Evolutionary conservation across 1,140 invertebrate genomes (phyloP).

Genomic region (Lepidurus apus): DNA sequence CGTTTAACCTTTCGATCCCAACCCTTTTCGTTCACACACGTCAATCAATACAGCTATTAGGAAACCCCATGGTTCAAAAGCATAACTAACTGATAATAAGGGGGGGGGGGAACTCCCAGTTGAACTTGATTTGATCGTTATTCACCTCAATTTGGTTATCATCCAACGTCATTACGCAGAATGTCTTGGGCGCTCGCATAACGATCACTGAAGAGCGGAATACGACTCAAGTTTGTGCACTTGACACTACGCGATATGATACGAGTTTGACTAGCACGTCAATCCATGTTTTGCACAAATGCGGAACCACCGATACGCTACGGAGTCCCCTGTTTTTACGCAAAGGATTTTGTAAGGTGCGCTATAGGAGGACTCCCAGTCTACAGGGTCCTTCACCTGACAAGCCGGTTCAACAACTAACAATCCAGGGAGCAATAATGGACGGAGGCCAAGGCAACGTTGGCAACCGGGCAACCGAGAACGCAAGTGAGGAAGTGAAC

Average conservation of each 20-base stretch:
- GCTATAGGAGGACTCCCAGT: neutral
- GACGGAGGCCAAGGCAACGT: neutral
- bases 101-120: too few relatives aligned
- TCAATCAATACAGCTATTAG: too few relatives aligned
- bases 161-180: slow-evolving; percentile 2
- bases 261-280: too few relatives aligned
- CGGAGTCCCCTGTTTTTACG: too few relatives aligned
- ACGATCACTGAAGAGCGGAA: neutral
- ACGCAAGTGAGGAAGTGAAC: slow-evolving; percentile 12
- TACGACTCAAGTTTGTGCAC: too few relatives aligned
- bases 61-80: too few relatives aligned
- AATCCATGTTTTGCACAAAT: too few relatives aligned
- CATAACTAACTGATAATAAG: too few relatives aligned
- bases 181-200: neutral
- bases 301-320: neutral
- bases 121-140: neutral
- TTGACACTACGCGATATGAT: too few relatives aligned
- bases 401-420: neutral
- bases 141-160: slow-evolving; percentile 8
- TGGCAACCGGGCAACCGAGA: neutral
- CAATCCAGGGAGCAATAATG: neutral
- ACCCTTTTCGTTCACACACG: too few relatives aligned
- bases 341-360: neutral
- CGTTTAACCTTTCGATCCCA: too few relatives aligned
- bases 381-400: neutral